These are phyloP conservation scores for Polypterus bichir DNA, from an alignment of 2,113 vertebrate genomes.

Conservation along the genomic window DNA sequence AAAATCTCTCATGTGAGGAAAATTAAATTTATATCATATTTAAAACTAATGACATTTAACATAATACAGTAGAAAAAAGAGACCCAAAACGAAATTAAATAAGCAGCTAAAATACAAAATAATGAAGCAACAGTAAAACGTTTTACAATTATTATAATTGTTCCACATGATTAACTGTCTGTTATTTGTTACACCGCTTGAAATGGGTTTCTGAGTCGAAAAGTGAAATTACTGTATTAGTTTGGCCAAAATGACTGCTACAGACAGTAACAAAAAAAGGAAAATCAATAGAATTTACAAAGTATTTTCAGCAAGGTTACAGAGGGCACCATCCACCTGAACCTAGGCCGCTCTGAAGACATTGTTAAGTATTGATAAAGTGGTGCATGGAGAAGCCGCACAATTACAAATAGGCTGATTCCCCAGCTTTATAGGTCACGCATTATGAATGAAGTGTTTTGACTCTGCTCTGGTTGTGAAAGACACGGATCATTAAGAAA, in stretches of 20 bases:
- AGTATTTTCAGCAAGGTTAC: not conserved
- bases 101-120: not conserved
- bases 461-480: slow-evolving; percentile 1
- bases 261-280: not conserved
- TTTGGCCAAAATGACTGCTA: not conserved
- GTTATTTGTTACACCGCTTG: slow-evolving; percentile 4
- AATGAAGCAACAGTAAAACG: slow-evolving; percentile 4
- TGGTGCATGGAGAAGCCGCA: not conserved
- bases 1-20: not conserved
- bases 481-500: slow-evolving; percentile 9
- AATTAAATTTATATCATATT: not conserved
- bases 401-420: not conserved
- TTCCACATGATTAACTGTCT: slow-evolving; percentile 3
- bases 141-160: slow-evolving; percentile 2
- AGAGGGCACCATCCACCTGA: not conserved
- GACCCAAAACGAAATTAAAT: not conserved
- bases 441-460: slow-evolving; percentile 5
- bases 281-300: not conserved
- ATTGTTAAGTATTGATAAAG: slow-evolving; percentile 5
- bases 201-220: slow-evolving; percentile 11
- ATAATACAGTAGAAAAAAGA: not conserved
- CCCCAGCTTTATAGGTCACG: not conserved
- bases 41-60: slow-evolving; percentile 2
- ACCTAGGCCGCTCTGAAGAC: not conserved
- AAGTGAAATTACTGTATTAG: slow-evolving; percentile 2